phyloP scores from a whole-genome alignment of 2,888 invertebrate genomes.

The Pyrochroa serraticornis region DNA sequence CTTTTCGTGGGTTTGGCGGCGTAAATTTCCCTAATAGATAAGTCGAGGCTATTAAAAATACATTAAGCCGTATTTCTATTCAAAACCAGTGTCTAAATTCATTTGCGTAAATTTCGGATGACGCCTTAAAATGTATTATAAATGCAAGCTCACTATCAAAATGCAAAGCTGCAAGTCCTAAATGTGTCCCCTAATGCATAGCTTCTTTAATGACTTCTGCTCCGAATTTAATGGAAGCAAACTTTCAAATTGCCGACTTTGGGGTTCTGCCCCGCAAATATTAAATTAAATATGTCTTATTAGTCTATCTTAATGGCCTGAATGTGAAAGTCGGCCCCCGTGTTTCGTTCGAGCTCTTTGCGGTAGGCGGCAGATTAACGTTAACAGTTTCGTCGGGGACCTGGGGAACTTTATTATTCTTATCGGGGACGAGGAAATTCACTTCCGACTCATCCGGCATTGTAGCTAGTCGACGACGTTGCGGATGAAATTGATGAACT shows the following conservation, averaged over 20 bases:
- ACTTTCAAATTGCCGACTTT: slow-evolving; percentile 41
- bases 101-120: slow-evolving; percentile 37
- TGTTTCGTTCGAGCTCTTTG: neutral
- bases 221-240: slow-evolving; percentile 41
- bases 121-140: slow-evolving; percentile 36
- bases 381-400: neutral
- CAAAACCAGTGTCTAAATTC: slow-evolving; percentile 32
- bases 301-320: slow-evolving; percentile 22
- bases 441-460: neutral
- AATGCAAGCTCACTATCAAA: slow-evolving; percentile 42
- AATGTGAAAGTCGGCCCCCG: neutral
- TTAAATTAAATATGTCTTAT: slow-evolving; percentile 42
- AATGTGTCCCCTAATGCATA: slow-evolving; percentile 43
- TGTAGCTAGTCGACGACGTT: neutral
- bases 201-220: slow-evolving; percentile 42
- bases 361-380: neutral
- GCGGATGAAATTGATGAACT: slow-evolving; percentile 10
- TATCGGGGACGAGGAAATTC: neutral
- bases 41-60: slow-evolving; percentile 21
- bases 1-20: too few species aligned
- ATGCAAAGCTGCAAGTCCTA: slow-evolving; percentile 40
- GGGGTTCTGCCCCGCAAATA: slow-evolving; percentile 33
- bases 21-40: slow-evolving; percentile 6
- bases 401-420: neutral
- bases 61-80: slow-evolving; percentile 28